phyloP scores from a whole-genome alignment of 2,888 invertebrate genomes.

The Acronicta psi region DNA sequence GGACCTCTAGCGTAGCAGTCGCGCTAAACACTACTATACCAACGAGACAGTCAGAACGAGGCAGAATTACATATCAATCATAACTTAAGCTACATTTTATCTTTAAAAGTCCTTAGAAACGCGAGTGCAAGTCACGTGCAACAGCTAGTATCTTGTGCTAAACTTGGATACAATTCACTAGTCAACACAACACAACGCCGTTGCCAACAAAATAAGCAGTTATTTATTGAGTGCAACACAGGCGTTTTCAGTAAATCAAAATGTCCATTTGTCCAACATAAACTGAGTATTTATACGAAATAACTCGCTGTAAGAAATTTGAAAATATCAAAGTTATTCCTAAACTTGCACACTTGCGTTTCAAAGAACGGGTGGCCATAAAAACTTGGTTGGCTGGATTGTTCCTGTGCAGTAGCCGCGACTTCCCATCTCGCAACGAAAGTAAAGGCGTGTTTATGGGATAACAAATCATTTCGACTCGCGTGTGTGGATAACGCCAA shows the following conservation, averaged over 20 bases:
- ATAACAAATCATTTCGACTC: conserved; percentile 69
- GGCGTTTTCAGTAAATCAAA: conserved; percentile 68
- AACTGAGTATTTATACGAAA: conserved; percentile 59
- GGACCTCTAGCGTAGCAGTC: too few relatives aligned
- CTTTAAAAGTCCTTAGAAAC: too few relatives aligned
- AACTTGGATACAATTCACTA: conserved; percentile 45
- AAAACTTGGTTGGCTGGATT: conserved; percentile 62
- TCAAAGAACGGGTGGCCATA: conserved; percentile 65
- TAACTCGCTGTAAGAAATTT: conserved; percentile 42
- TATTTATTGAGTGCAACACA: conserved; percentile 67
- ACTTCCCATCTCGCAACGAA: conserved; percentile 56
- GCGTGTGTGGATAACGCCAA: conserved; percentile 58
- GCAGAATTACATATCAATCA: too few relatives aligned
- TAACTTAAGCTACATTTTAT: too few relatives aligned
- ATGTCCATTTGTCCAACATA: conserved; percentile 65
- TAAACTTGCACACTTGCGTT: conserved; percentile 47
- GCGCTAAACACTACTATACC: too few relatives aligned
- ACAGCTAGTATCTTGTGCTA: conserved; percentile 47
- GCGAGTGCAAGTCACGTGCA: too few relatives aligned
- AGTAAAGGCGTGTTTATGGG: conserved; percentile 67
- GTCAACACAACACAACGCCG: conserved; percentile 44
- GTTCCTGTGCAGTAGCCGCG: conserved; percentile 58
- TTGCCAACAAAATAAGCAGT: conserved; percentile 51
- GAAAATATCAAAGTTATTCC: conserved; percentile 49
- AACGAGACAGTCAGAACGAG: too few relatives aligned